Conservation (phyloP, 2,797 vertebrate genomes). For the Hoplostethus atlanticus region DNA sequence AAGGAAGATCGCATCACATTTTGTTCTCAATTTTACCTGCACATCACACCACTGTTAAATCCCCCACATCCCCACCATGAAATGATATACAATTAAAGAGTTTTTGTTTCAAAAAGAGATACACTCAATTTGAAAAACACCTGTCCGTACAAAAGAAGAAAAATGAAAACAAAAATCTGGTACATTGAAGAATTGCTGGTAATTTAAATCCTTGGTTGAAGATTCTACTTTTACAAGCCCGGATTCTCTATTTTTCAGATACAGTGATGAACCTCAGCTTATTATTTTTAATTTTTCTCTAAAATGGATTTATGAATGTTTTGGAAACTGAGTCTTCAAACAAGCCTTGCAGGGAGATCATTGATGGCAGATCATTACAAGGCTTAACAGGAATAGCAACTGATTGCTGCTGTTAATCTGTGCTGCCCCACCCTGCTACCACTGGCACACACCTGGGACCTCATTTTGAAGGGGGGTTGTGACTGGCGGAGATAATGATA, state of each 20-base stretch:
- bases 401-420: slow-evolving; percentile 17
- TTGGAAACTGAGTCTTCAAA: slow-evolving; percentile 1
- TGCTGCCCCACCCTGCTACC: slow-evolving; percentile 15
- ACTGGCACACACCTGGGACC: slow-evolving; percentile 31
- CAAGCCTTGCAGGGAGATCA: slow-evolving; percentile 11
- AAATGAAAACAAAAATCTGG: too few species aligned
- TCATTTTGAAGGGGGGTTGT: slow-evolving; percentile 19
- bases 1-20: not conserved
- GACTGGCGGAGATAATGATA: slow-evolving; percentile 9
- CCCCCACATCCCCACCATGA: not conserved
- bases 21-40: not conserved
- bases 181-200: too few species aligned
- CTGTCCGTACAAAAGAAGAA: too few species aligned
- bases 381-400: not conserved
- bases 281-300: not conserved
- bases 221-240: too few species aligned
- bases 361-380: slow-evolving; percentile 21
- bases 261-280: too few species aligned
- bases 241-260: too few species aligned
- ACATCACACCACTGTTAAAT: not conserved
- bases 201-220: too few species aligned
- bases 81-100: not conserved
- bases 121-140: too few species aligned
- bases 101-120: too few species aligned
- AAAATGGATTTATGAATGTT: slow-evolving; percentile 2